phyloP scores from a whole-genome alignment of 2,113 vertebrate species.

The Mobula birostris region DNA sequence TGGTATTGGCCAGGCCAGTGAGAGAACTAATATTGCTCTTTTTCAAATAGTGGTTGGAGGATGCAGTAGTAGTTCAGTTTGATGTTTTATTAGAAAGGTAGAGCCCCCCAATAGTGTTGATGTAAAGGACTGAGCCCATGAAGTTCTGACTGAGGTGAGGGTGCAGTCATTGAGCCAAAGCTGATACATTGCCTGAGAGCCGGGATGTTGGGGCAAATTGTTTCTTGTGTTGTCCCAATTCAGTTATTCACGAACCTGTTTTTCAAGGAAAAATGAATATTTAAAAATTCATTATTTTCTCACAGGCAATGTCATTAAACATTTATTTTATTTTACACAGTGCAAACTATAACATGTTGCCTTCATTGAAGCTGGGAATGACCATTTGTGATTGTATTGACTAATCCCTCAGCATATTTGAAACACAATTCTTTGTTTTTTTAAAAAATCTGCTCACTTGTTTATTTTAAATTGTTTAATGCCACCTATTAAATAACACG shows the following conservation, averaged over 20 bases:
- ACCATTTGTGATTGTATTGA: not conserved
- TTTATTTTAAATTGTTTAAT: conserved; percentile 32
- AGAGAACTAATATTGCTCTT: not conserved
- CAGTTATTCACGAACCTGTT: not conserved
- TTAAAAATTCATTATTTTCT: not conserved
- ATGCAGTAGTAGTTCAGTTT: not conserved
- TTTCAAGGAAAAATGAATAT: not conserved
- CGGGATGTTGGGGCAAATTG: not conserved
- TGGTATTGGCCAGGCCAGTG: not conserved
- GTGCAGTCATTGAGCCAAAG: not conserved
- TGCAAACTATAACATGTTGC: not conserved
- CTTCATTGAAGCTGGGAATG: not conserved
- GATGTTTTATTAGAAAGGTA: not conserved
- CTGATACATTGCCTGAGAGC: not conserved
- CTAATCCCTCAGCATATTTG: not conserved
- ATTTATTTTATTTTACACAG: too few relatives aligned
- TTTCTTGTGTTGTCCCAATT: not conserved
- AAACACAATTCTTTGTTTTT: not conserved
- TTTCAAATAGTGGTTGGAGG: not conserved
- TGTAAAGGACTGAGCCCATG: not conserved
- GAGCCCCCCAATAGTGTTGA: not conserved
- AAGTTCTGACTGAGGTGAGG: not conserved
- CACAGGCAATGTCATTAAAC: not conserved
- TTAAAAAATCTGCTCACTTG: not conserved
- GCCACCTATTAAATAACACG: not conserved